A percentile compares a stretch with the other conserved stretches of the same genome.
phyloP scores from a whole-genome alignment of 1,140 invertebrate genomes.

The Papilio helenus region DNA sequence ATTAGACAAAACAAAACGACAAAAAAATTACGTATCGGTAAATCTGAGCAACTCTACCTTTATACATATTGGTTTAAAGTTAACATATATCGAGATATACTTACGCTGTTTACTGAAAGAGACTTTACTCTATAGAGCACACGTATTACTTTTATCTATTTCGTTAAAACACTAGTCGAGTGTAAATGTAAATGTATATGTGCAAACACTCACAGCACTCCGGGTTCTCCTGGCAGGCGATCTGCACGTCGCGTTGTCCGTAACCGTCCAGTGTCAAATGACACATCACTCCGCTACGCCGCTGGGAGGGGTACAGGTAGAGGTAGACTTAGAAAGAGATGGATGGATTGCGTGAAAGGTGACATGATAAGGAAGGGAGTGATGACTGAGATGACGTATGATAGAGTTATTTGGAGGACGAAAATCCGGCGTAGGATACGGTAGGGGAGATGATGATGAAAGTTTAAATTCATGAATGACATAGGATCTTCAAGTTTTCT shows the following conservation, averaged over 20 bases:
- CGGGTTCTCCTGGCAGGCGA: conserved; percentile 54
- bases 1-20: too few relatives aligned
- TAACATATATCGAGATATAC: conserved; percentile 13
- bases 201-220: conserved; percentile 51
- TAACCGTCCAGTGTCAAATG: conserved; percentile 44
- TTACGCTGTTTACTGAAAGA: neutral
- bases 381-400: too few relatives aligned
- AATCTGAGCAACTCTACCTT: neutral
- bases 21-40: neutral
- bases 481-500: neutral
- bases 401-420: too few relatives aligned
- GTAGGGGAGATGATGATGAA: too few relatives aligned
- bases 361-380: too few relatives aligned
- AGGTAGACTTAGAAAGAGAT: too few relatives aligned
- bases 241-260: conserved; percentile 52
- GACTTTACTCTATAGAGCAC: too few relatives aligned
- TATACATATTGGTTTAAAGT: neutral
- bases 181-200: neutral
- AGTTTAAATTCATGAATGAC: too few relatives aligned
- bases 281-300: too few relatives aligned
- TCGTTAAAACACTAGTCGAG: neutral
- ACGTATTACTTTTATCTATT: too few relatives aligned
- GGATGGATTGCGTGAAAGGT: too few relatives aligned
- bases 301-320: conserved; percentile 47
- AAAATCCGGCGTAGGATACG: neutral